phyloP scores from a whole-genome alignment of 1,140 invertebrate genomes.

The Formica exsecta region DNA sequence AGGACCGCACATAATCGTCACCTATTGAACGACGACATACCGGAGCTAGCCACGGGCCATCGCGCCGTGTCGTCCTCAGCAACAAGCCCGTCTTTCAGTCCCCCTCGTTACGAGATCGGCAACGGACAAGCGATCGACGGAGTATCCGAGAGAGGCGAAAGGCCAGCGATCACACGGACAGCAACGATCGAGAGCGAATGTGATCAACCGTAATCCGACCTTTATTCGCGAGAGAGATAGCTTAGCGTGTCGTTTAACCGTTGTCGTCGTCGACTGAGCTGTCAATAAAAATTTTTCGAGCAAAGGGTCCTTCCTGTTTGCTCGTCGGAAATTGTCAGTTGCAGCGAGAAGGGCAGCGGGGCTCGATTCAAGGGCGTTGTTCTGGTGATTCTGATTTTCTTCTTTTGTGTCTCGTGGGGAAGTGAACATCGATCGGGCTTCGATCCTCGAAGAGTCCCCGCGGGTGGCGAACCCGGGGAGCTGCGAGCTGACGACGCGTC shows the following conservation, averaged over 20 bases:
- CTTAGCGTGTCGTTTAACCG: background rate
- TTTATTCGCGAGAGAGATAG: conserved; percentile 8
- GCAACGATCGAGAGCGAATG: conserved; percentile 33
- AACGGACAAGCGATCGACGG: conserved; percentile 33
- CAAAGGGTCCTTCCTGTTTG: conserved; percentile 19
- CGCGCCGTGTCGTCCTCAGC: conserved; percentile 58
- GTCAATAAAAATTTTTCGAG: background rate
- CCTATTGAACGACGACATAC: conserved; percentile 66
- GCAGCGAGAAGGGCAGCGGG: background rate
- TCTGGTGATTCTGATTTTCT: conserved; percentile 4
- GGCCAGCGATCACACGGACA: conserved; percentile 9
- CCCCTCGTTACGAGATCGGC: conserved; percentile 3
- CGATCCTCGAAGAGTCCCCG: conserved; percentile 26
- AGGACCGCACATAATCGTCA: conserved; percentile 82
- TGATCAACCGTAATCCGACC: conserved; percentile 29
- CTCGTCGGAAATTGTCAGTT: background rate
- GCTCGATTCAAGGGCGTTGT: background rate
- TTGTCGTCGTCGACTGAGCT: background rate
- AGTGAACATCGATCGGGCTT: conserved; percentile 55
- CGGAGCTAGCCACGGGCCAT: conserved; percentile 26
- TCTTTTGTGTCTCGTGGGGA: conserved; percentile 65
- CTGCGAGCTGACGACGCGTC: conserved; percentile 34
- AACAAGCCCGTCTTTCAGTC: conserved; percentile 28
- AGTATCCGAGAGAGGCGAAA: conserved; percentile 43
- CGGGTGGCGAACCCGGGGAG: conserved; percentile 23